These are phyloP conservation scores for Cryptus viduatorius DNA, from an alignment of 2,888 invertebrate species.

Conservation along the genomic window DNA sequence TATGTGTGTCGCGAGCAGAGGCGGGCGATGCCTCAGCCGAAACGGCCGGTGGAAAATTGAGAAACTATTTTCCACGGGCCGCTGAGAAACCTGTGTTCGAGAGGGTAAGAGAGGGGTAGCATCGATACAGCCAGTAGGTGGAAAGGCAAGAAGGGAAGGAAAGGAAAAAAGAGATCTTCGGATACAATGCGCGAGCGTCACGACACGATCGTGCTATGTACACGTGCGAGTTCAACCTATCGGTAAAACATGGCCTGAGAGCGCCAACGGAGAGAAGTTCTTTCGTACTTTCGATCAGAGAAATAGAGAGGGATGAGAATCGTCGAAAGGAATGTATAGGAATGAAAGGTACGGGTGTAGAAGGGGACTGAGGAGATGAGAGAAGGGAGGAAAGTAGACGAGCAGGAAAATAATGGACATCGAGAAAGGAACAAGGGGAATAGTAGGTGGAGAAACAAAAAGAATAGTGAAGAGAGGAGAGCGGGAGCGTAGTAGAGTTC, in stretches of 20 bases:
- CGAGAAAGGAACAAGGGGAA: constrained; percentile 10
- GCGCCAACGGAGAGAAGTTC: constrained; percentile 24
- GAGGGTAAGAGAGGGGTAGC: constrained; percentile 8
- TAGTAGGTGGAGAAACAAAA: background rate
- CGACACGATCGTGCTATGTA: constrained; percentile 43
- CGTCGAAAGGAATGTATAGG: constrained; percentile 2
- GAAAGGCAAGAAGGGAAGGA: background rate
- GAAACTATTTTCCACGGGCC: constrained; percentile 50
- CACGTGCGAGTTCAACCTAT: constrained; percentile 44
- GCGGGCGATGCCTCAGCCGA: constrained; percentile 48
- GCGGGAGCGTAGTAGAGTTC: constrained; percentile 59
- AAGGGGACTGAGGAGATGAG: background rate
- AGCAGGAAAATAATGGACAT: constrained; percentile 46
- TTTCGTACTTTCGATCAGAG: constrained; percentile 56
- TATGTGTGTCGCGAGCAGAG: constrained; percentile 37
- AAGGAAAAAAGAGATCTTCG: constrained; percentile 14
- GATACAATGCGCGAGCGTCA: constrained; percentile 45
- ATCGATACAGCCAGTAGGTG: background rate
- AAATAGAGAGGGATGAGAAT: constrained; percentile 15
- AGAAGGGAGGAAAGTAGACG: constrained; percentile 40
- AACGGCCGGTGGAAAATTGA: constrained; percentile 53
- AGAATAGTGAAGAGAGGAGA: constrained; percentile 10
- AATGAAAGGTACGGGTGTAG: background rate
- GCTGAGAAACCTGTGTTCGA: constrained; percentile 66
- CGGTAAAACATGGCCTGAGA: constrained; percentile 47